Conservation (phyloP, 2,113 vertebrate species). For the Elephas maximus region DNA sequence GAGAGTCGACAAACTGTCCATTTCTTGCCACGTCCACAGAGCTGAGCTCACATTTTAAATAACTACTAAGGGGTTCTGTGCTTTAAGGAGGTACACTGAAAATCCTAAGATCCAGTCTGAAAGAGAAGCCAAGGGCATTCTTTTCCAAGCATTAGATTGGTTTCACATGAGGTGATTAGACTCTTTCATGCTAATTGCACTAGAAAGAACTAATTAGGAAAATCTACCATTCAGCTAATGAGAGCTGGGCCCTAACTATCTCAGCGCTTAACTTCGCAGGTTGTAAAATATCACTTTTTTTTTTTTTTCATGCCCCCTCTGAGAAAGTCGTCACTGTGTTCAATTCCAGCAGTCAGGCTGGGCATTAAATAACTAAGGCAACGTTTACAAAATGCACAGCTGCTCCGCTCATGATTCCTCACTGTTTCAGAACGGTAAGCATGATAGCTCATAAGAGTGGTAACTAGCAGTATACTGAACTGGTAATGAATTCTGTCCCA, state of each 20-base stretch:
- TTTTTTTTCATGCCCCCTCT: conserved; percentile 75
- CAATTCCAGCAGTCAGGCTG: conserved; percentile 80
- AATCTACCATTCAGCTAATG: conserved; percentile 97
- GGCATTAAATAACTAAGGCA: conserved; percentile 84
- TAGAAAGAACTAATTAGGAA: conserved; percentile 99
- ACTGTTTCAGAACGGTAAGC: conserved; percentile 49
- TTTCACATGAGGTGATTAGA: conserved; percentile 98
- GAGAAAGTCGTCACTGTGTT: conserved; percentile 75
- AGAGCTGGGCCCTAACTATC: conserved; percentile 95
- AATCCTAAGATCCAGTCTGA: conserved; percentile 89
- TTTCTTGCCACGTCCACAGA: neutral
- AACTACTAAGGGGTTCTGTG: conserved; percentile 44
- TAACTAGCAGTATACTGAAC: conserved; percentile 9
- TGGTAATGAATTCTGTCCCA: conserved; percentile 75
- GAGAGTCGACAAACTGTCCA: neutral
- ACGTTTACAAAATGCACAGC: conserved; percentile 74
- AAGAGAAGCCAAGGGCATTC: conserved; percentile 97
- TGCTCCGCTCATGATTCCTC: neutral
- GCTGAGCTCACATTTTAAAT: neutral
- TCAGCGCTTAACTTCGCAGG: conserved; percentile 92
- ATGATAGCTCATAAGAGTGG: conserved; percentile 54
- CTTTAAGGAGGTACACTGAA: conserved; percentile 83
- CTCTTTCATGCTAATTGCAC: conserved; percentile 97
- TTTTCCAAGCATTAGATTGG: conserved; percentile 96
- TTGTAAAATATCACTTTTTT: conserved; percentile 88